A percentile compares a stretch with the other conserved stretches of the same genome.
Conservation (phyloP, 2,888 invertebrate species). For the Pocota personata region DNA sequence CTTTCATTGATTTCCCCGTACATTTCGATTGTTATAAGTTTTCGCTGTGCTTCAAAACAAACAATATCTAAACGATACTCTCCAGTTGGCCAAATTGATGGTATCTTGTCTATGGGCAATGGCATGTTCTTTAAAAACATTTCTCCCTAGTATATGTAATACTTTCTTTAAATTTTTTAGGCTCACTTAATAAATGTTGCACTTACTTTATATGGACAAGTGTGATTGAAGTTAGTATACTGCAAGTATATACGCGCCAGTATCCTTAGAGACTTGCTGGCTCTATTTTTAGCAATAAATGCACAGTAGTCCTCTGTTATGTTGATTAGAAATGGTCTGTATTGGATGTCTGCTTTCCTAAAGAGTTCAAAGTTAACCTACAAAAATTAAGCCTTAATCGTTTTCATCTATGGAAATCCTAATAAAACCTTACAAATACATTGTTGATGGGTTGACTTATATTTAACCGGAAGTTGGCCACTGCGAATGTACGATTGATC, state of each 20-base stretch:
- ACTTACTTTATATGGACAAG: background rate
- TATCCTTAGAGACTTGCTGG: background rate
- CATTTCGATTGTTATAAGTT: background rate
- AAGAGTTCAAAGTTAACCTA: background rate
- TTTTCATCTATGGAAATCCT: background rate
- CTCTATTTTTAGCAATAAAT: background rate
- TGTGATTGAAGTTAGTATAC: background rate
- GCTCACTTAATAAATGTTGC: background rate
- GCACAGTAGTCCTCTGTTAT: background rate
- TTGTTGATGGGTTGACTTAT: background rate
- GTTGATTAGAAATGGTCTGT: background rate
- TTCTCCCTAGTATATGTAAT: background rate
- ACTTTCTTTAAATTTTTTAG: background rate
- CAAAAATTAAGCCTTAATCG: background rate
- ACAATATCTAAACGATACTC: no score
- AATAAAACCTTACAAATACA: background rate
- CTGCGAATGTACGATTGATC: background rate
- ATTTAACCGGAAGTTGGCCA: background rate
- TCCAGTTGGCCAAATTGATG: no score
- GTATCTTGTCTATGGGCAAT: no score
- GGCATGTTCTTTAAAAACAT: background rate
- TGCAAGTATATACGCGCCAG: background rate
- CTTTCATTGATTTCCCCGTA: background rate
- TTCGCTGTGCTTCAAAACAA: background rate
- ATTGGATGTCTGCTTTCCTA: background rate